phyloP scores from a whole-genome alignment of 2,113 vertebrate genomes.

The Ptilonorhynchus violaceus region DNA sequence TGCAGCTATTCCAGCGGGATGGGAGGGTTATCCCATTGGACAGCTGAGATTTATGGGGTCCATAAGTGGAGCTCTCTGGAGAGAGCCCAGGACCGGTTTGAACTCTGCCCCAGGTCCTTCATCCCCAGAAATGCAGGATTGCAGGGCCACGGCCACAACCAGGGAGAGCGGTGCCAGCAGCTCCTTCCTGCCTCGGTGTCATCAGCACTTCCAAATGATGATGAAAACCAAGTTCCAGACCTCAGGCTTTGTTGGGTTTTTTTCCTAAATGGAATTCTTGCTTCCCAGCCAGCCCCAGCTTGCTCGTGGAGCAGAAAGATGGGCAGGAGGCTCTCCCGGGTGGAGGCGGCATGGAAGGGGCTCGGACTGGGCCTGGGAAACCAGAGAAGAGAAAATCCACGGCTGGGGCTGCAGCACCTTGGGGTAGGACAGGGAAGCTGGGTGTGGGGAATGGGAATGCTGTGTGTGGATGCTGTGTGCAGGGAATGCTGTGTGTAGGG shows the following conservation, averaged over 20 bases:
- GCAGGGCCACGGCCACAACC: not conserved
- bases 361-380: fast-evolving
- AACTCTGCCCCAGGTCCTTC: not conserved
- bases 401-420: not conserved
- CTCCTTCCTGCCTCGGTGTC: constrained; percentile 4
- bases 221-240: constrained; percentile 37
- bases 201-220: not conserved
- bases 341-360: not conserved
- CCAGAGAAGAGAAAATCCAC: not conserved
- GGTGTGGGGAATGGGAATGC: not conserved
- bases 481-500: no score
- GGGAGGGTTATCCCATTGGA: not conserved
- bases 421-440: not conserved
- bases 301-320: not conserved
- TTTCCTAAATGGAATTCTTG: constrained; percentile 17
- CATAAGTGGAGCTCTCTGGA: not conserved
- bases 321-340: not conserved
- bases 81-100: not conserved
- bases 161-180: not conserved
- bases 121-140: not conserved
- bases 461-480: not conserved
- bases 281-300: not conserved
- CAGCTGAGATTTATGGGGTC: not conserved
- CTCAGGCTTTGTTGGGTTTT: not conserved
- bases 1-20: not conserved